Conservation (phyloP, 2,113 vertebrate genomes). For the Ammodytes marinus region DNA sequence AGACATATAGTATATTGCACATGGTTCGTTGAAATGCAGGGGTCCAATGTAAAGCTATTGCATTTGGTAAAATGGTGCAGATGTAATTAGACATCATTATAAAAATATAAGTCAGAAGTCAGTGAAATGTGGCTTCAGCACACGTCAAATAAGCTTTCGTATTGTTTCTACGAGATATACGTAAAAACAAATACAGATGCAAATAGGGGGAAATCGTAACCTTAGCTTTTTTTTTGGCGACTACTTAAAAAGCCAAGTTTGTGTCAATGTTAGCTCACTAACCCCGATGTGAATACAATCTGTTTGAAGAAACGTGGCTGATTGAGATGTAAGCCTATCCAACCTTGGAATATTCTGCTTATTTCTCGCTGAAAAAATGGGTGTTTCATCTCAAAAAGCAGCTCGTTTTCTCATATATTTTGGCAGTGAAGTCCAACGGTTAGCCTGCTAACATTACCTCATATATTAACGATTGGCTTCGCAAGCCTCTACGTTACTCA, state of each 20-base stretch:
- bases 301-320: background rate
- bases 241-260: background rate
- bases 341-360: background rate
- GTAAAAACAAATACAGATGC: background rate
- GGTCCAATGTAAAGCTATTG: too few relatives aligned
- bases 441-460: conserved; percentile 59
- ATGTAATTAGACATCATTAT: too few relatives aligned
- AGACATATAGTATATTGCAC: too few relatives aligned
- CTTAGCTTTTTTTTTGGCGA: background rate
- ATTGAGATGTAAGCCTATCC: too few relatives aligned
- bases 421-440: conserved; percentile 40
- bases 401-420: conserved; percentile 9
- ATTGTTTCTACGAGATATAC: background rate
- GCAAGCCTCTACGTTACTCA: background rate
- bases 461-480: conserved; percentile 17
- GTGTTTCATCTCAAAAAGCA: background rate
- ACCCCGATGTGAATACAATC: background rate
- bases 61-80: too few relatives aligned
- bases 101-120: background rate
- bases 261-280: background rate
- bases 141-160: background rate
- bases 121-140: background rate
- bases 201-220: too few relatives aligned
- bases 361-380: background rate
- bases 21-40: too few relatives aligned